A percentile compares a stretch with the other conserved stretches of the same genome.
phyloP scores from a whole-genome alignment of 2,888 invertebrate species.

The Eurytoma californica region DNA sequence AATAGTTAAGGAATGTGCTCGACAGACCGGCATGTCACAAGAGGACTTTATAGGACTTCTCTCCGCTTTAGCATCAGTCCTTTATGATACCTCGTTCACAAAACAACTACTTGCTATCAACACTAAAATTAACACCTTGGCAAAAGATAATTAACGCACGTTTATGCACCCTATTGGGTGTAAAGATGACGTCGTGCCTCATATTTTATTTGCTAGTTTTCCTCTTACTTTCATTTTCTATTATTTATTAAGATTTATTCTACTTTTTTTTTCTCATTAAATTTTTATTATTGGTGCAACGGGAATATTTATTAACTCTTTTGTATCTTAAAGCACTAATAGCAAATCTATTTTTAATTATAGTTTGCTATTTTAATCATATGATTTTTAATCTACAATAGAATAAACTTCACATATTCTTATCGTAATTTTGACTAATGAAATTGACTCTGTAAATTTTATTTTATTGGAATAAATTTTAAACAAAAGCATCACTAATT shows the following conservation, averaged over 20 bases:
- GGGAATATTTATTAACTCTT: constrained; percentile 48
- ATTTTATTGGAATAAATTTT: constrained; percentile 51
- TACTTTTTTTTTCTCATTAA: constrained; percentile 46
- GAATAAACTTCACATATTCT: constrained; percentile 10
- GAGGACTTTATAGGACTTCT: constrained; percentile 81
- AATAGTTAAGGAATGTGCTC: constrained; percentile 82
- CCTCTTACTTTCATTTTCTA: constrained; percentile 67
- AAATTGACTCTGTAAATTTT: constrained; percentile 37
- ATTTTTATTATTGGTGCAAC: constrained; percentile 50
- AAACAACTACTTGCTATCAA: constrained; percentile 87
- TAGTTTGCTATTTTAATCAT: too few species aligned
- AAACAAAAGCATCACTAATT: constrained; percentile 15
- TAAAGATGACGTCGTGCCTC: constrained; percentile 58
- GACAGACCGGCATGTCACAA: constrained; percentile 82
- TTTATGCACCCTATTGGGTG: constrained; percentile 62
- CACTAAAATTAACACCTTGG: constrained; percentile 86
- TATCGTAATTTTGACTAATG: constrained; percentile 42
- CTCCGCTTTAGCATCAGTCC: constrained; percentile 81
- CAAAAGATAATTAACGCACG: constrained; percentile 82
- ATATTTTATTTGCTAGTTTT: constrained; percentile 67
- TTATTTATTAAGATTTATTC: constrained; percentile 57
- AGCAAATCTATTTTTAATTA: neutral
- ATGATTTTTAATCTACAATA: too few species aligned
- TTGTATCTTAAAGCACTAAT: neutral
- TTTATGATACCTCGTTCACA: constrained; percentile 84